Evolutionary conservation across 2,113 vertebrate species (phyloP).

Genomic region (Gymnorhina tibicen): DNA sequence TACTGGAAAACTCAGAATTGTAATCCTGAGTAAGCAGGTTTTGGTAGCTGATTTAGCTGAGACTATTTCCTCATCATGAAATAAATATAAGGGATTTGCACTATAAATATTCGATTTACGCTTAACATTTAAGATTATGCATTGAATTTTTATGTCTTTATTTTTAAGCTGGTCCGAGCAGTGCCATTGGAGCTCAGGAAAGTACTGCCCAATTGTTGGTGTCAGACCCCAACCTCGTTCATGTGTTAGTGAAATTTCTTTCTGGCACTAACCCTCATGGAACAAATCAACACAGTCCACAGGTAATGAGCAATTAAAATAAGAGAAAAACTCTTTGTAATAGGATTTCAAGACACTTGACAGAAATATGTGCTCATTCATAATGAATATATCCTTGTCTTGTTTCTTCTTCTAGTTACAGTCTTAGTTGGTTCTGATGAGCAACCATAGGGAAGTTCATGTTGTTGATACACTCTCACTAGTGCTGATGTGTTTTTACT

Average conservation of each 20-base stretch:
- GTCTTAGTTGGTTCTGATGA: neutral
- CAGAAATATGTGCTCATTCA: neutral
- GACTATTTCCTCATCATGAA: neutral
- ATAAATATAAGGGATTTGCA: neutral
- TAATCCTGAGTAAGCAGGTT: neutral
- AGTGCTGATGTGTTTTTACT: neutral
- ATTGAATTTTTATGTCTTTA: neutral
- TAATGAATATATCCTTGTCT: neutral
- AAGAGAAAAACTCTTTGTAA: neutral
- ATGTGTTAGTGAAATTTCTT: conserved; percentile 95
- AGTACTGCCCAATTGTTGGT: conserved; percentile 96
- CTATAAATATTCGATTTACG: neutral
- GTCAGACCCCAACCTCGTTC: conserved; percentile 92
- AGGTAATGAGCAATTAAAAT: conserved; percentile 71
- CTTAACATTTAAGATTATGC: neutral
- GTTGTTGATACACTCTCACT: neutral
- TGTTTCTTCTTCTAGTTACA: neutral
- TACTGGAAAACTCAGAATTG: neutral
- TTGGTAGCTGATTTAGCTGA: neutral
- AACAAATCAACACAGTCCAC: conserved; percentile 95
- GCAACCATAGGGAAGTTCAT: neutral
- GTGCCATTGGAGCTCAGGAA: conserved; percentile 84
- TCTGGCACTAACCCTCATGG: conserved; percentile 94
- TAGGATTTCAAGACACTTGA: neutral
- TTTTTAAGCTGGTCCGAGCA: conserved; percentile 78